phyloP scores from a whole-genome alignment of 2,888 invertebrate genomes.

The Eulithis testata region DNA sequence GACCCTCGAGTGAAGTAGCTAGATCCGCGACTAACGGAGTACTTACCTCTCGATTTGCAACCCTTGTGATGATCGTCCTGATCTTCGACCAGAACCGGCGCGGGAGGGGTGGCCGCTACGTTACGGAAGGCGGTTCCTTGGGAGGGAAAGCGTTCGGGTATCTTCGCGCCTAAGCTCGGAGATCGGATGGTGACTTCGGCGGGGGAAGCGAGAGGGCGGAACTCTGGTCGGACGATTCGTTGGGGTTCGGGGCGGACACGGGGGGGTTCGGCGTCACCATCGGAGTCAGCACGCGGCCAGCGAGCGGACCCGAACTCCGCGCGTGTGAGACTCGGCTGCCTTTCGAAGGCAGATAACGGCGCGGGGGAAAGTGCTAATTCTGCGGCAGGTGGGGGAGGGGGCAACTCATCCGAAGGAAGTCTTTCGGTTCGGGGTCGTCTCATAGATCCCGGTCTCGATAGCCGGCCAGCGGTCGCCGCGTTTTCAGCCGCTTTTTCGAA shows the following conservation, averaged over 20 bases:
- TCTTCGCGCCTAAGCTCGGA: conserved; percentile 73
- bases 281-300: conserved; percentile 35
- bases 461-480: conserved; percentile 58
- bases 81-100: conserved; percentile 56
- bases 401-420: conserved; percentile 42
- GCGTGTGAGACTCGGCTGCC: conserved; percentile 62
- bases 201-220: conserved; percentile 73
- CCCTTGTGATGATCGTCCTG: conserved; percentile 67
- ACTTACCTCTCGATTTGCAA: conserved; percentile 72
- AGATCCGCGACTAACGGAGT: conserved; percentile 75
- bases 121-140: conserved; percentile 79
- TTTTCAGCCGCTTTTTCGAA: conserved; percentile 78
- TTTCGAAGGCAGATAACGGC: conserved; percentile 55
- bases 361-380: conserved; percentile 43
- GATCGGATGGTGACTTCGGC: conserved; percentile 75
- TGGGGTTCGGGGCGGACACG: conserved; percentile 70
- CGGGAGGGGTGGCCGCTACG: conserved; percentile 71
- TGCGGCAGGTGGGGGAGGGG: conserved; percentile 35
- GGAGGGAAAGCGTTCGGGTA: conserved; percentile 75
- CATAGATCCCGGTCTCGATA: conserved; percentile 71
- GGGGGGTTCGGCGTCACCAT: conserved; percentile 49
- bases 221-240: conserved; percentile 77
- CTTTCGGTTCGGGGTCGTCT: conserved; percentile 59
- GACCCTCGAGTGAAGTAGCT: conserved; percentile 79
- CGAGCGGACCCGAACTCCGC: conserved; percentile 34